phyloP scores from a whole-genome alignment of 1,140 invertebrate genomes.

The Procambarus virginalis region DNA sequence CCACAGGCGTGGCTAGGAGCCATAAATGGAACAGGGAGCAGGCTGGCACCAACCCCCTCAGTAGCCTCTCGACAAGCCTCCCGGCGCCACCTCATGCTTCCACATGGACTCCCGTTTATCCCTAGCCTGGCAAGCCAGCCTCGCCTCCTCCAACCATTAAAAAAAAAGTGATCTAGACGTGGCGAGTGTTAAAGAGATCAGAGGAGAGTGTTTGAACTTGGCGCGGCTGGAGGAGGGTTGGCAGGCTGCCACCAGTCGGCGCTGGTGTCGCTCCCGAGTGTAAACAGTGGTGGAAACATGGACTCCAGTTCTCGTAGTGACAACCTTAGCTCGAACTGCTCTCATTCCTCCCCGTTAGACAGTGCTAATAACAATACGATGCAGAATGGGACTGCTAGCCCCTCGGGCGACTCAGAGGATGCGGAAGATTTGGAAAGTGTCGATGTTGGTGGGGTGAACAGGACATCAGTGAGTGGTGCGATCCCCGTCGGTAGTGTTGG shows the following conservation, averaged over 20 bases:
- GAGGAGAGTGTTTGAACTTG: slow-evolving; percentile 7
- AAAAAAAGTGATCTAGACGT: not conserved
- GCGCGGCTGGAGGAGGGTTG: slow-evolving; percentile 19
- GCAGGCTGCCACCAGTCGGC: slow-evolving; percentile 44
- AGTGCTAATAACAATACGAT: slow-evolving; percentile 48
- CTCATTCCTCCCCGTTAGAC: slow-evolving; percentile 49
- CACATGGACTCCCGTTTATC: not conserved
- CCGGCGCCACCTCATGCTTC: not conserved
- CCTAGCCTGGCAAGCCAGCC: not conserved
- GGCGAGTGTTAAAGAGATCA: not conserved
- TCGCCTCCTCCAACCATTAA: not conserved
- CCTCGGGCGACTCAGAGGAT: slow-evolving; percentile 63
- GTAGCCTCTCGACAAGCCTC: slow-evolving; percentile 13
- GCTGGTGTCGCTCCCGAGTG: slow-evolving; percentile 30
- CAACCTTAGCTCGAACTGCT: slow-evolving; percentile 8
- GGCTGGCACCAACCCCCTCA: slow-evolving; percentile 38
- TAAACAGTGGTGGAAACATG: slow-evolving; percentile 66
- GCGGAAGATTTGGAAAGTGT: slow-evolving; percentile 52
- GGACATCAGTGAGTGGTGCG: slow-evolving; percentile 45
- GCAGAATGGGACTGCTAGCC: slow-evolving; percentile 48
- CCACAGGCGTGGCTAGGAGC: slow-evolving; percentile 61
- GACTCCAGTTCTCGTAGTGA: slow-evolving; percentile 44
- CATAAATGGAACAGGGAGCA: slow-evolving; percentile 56
- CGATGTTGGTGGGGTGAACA: slow-evolving; percentile 28
- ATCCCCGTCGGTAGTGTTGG: slow-evolving; percentile 49